phyloP scores from a whole-genome alignment of 2,797 vertebrate species.

The Notolepis coatsorum region DNA sequence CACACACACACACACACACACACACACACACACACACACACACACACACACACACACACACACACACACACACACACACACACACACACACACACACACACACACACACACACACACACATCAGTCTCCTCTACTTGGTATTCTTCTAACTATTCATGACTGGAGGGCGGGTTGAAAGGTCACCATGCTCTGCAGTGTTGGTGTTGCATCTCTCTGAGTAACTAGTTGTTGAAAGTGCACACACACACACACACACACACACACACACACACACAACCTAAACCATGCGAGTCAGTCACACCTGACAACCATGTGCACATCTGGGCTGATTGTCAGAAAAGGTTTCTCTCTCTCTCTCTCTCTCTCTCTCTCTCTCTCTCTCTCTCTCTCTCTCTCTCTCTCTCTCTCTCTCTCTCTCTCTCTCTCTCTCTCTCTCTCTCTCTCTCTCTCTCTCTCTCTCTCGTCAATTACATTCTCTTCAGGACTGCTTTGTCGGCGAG shows the following conservation, averaged over 20 bases:
- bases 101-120: not conserved
- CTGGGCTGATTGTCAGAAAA: conserved; percentile 30
- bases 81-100: not conserved
- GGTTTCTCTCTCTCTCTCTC: conserved; percentile 2
- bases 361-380: not conserved
- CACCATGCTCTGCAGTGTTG: no score
- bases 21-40: not conserved
- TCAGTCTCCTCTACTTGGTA: no score
- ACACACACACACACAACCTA: not conserved
- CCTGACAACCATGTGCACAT: conserved; percentile 23
- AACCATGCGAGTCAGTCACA: conserved; percentile 28
- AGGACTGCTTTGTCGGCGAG: conserved; percentile 68
- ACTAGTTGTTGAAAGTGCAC: no score
- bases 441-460: conserved; percentile 22
- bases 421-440: conserved; percentile 13
- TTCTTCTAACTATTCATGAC: no score
- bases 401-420: not conserved
- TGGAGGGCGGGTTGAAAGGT: no score
- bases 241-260: not conserved
- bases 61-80: conserved; percentile 5
- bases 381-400: not conserved
- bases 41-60: not conserved
- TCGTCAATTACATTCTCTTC: conserved; percentile 67
- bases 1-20: not conserved
- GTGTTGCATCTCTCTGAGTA: no score